These are phyloP conservation scores for Beris chalybata DNA, from an alignment of 2,888 invertebrate genomes.

Conservation along the genomic window DNA sequence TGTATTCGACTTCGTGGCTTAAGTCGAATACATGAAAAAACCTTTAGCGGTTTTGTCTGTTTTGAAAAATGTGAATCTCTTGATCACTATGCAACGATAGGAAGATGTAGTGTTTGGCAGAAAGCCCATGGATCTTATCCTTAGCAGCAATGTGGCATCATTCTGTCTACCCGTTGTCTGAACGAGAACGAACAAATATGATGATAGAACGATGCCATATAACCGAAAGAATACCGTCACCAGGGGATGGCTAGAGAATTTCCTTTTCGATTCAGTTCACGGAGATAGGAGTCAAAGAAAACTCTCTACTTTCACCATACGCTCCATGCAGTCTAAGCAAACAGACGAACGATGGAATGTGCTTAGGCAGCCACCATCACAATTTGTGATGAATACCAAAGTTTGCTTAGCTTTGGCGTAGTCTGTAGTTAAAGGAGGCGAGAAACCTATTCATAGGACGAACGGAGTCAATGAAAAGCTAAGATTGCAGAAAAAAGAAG, in stretches of 20 bases:
- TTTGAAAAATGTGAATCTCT: too few species aligned
- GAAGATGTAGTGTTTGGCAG: neutral
- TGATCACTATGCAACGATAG: too few species aligned
- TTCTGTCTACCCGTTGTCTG: conserved; percentile 1
- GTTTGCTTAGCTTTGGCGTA: conserved; percentile 6
- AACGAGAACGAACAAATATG: neutral
- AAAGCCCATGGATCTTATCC: conserved; percentile 3
- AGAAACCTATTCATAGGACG: neutral
- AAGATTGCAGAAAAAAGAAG: conserved; percentile 1
- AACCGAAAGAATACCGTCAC: neutral
- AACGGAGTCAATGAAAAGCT: neutral
- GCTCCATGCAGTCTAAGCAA: conserved; percentile 2
- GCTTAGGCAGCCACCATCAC: conserved; percentile 15
- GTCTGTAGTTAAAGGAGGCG: neutral
- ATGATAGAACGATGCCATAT: neutral
- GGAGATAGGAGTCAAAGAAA: conserved; percentile 1
- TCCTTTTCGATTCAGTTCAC: neutral
- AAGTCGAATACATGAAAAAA: too few species aligned
- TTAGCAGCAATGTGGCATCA: neutral
- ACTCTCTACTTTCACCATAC: neutral
- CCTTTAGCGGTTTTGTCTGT: too few species aligned
- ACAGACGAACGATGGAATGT: conserved; percentile 6
- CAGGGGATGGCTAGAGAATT: neutral
- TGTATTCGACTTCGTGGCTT: too few species aligned
- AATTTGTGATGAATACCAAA: conserved; percentile 13